Conservation (phyloP, 2,113 vertebrate genomes). For the Microtus richardsoni region DNA sequence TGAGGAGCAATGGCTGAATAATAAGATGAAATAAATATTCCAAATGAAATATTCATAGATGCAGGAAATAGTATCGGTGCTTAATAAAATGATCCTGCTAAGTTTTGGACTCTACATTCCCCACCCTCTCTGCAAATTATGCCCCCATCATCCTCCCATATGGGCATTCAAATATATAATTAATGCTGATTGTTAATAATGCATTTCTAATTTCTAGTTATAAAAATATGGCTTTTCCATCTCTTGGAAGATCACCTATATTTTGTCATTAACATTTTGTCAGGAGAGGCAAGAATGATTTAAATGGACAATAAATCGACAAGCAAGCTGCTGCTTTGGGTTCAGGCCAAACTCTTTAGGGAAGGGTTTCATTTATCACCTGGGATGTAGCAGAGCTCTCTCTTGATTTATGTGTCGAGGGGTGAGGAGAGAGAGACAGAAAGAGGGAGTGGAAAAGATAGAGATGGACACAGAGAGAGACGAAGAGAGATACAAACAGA, state of each 20-base stretch:
- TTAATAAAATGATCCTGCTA: constrained; percentile 77
- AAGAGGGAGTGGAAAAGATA: neutral
- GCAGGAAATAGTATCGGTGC: constrained; percentile 76
- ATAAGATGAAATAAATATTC: constrained; percentile 77
- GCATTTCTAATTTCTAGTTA: constrained; percentile 85
- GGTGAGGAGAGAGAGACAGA: neutral
- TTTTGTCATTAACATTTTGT: constrained; percentile 72
- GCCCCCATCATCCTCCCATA: constrained; percentile 74
- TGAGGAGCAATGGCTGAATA: constrained; percentile 72
- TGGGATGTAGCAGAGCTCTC: constrained; percentile 2
- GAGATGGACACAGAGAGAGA: neutral
- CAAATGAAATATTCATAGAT: constrained; percentile 86
- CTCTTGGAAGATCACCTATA: constrained; percentile 70
- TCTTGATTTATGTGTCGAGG: constrained; percentile 55
- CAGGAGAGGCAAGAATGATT: constrained; percentile 59
- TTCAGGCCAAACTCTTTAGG: constrained; percentile 61
- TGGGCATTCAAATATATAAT: constrained; percentile 85
- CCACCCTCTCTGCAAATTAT: constrained; percentile 75
- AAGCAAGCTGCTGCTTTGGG: constrained; percentile 67
- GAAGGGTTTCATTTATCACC: constrained; percentile 73
- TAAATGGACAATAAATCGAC: constrained; percentile 72
- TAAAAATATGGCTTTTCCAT: constrained; percentile 74
- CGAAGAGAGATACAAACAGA: neutral
- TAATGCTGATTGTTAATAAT: constrained; percentile 87
- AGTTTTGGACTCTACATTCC: constrained; percentile 50